Conservation (phyloP, 1,140 invertebrate species). For the Semibalanus balanoides region DNA sequence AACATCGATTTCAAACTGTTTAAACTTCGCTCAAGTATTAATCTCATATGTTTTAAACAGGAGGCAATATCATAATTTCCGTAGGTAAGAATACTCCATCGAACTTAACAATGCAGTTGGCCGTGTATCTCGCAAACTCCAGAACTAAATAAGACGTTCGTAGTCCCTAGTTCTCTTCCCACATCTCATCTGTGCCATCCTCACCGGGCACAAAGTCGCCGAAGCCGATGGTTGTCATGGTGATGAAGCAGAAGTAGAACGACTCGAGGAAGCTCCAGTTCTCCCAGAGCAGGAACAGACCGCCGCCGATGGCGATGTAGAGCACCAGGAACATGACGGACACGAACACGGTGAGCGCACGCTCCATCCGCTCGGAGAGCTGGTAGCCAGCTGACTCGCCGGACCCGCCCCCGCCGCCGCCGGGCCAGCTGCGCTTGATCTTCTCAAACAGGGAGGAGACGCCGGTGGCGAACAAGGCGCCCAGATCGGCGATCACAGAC, state of each 20-base stretch:
- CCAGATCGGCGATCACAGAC: constrained; percentile 83
- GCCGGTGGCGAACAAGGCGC: constrained; percentile 65
- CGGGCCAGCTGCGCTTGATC: neutral
- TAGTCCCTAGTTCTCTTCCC: neutral
- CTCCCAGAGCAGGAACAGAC: constrained; percentile 51
- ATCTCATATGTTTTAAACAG: too few species aligned
- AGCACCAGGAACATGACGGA: constrained; percentile 56
- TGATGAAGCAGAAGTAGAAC: constrained; percentile 88
- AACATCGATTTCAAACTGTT: too few species aligned
- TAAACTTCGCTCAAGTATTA: too few species aligned
- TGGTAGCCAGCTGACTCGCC: neutral
- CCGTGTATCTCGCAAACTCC: neutral
- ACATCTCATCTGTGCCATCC: constrained; percentile 26
- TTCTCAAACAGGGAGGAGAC: constrained; percentile 32
- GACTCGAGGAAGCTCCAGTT: constrained; percentile 84
- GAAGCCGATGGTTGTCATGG: constrained; percentile 87
- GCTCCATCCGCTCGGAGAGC: neutral
- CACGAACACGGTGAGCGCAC: constrained; percentile 29
- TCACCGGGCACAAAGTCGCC: constrained; percentile 80
- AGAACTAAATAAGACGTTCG: neutral
- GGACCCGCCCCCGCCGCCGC: neutral
- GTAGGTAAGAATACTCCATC: too few species aligned
- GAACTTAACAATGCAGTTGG: neutral
- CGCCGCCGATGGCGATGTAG: constrained; percentile 51
- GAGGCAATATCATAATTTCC: too few species aligned